Percentiles rank a stretch among this genome's conserved stretches.
These are phyloP conservation scores for Micoletzkya japonica DNA, from an alignment of 2,888 invertebrate species.

Conservation along the genomic window DNA sequence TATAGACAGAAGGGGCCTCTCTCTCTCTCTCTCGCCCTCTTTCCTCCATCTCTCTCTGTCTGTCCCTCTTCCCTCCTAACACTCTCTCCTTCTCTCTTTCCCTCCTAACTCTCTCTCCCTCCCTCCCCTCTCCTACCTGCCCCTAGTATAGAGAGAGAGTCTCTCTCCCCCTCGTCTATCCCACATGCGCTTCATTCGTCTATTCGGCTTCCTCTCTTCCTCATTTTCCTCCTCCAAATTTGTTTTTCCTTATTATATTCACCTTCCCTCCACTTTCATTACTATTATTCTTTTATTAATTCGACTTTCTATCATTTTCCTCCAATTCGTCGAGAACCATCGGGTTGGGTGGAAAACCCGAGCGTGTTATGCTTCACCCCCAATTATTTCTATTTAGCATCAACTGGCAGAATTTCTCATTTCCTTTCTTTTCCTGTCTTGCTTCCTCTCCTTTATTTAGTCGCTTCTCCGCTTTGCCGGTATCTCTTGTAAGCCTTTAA, in stretches of 20 bases:
- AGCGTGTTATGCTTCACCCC: too few species aligned
- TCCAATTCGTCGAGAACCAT: not conserved
- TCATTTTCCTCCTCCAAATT: not conserved
- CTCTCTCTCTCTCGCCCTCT: constrained; percentile 14
- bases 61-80: not conserved
- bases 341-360: too few species aligned
- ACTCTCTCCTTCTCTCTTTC: constrained; percentile 4
- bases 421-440: too few species aligned
- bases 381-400: too few species aligned
- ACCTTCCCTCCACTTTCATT: not conserved
- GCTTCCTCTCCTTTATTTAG: too few species aligned
- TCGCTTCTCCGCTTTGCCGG: too few species aligned
- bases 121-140: not conserved
- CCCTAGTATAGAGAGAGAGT: not conserved
- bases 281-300: not conserved
- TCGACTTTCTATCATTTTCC: not conserved
- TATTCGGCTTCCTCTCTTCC: not conserved
- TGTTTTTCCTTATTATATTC: not conserved
- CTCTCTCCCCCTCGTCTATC: not conserved
- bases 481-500: not conserved
- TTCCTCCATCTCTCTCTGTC: not conserved
- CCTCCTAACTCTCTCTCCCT: too few species aligned
- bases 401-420: too few species aligned
- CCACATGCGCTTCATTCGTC: not conserved
- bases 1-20: too few species aligned